phyloP scores from a whole-genome alignment of 2,797 vertebrate species.

The Eupleurogrammus muticus region DNA sequence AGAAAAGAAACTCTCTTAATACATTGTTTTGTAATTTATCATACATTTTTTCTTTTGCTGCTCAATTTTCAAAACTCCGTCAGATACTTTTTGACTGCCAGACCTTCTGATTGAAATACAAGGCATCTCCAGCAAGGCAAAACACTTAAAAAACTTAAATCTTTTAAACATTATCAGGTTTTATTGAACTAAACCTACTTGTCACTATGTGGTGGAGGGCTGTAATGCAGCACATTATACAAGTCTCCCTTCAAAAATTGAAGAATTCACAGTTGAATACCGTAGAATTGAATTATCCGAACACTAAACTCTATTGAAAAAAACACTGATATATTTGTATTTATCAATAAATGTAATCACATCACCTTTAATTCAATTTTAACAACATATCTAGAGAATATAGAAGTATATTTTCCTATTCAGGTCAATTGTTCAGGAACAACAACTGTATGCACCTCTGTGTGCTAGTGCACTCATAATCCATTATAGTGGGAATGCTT shows the following conservation, averaged over 20 bases:
- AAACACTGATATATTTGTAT: neutral
- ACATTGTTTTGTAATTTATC: neutral
- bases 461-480: conserved; percentile 55
- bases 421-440: neutral
- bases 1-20: neutral
- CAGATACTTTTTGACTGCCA: neutral
- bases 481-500: conserved; percentile 50
- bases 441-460: conserved; percentile 32
- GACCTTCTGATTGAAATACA: neutral
- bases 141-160: neutral
- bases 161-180: neutral
- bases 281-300: neutral
- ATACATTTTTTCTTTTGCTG: neutral
- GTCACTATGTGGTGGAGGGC: neutral
- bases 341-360: neutral
- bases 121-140: neutral
- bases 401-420: neutral
- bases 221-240: neutral
- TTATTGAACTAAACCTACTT: neutral
- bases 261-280: neutral
- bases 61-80: neutral
- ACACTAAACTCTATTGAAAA: neutral
- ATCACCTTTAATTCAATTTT: neutral
- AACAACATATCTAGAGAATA: neutral
- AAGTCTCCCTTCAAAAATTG: neutral